Evolutionary conservation across 2,888 invertebrate genomes (phyloP).

Genomic region (Pteria penguin): DNA sequence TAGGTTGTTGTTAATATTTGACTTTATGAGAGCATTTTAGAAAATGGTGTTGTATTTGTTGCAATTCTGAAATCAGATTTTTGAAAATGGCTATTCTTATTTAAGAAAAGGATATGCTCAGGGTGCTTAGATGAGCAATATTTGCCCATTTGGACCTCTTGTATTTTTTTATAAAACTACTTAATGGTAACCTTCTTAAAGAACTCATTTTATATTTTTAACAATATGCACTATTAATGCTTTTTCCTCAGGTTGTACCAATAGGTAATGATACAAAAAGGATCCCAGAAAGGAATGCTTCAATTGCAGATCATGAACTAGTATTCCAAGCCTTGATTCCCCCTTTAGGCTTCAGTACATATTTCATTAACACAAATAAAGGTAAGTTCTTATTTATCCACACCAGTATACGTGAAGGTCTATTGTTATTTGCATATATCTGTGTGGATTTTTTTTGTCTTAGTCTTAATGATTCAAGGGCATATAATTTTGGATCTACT

Average conservation of each 20-base stretch:
- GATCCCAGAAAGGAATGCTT: slow-evolving; percentile 69
- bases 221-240: neutral
- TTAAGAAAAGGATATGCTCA: neutral
- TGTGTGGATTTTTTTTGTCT: too few species aligned
- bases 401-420: too few species aligned
- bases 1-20: too few species aligned
- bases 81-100: neutral
- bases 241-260: slow-evolving; percentile 58
- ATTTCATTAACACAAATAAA: slow-evolving; percentile 69
- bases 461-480: too few species aligned
- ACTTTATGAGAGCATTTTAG: too few species aligned
- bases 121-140: too few species aligned
- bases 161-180: too few species aligned
- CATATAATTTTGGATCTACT: too few species aligned
- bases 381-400: too few species aligned
- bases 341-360: slow-evolving; percentile 76
- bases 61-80: neutral
- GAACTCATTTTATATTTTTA: neutral
- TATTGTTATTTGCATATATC: too few species aligned
- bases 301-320: slow-evolving; percentile 64
- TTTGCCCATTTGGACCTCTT: too few species aligned
- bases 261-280: slow-evolving; percentile 55
- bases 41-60: too few species aligned
- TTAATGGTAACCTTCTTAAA: neutral
- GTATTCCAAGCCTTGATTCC: slow-evolving; percentile 68